These are phyloP conservation scores for Agelas oroides DNA, from an alignment of 37 sponge, comb jelly and placozoan species.

Conservation along the genomic window DNA sequence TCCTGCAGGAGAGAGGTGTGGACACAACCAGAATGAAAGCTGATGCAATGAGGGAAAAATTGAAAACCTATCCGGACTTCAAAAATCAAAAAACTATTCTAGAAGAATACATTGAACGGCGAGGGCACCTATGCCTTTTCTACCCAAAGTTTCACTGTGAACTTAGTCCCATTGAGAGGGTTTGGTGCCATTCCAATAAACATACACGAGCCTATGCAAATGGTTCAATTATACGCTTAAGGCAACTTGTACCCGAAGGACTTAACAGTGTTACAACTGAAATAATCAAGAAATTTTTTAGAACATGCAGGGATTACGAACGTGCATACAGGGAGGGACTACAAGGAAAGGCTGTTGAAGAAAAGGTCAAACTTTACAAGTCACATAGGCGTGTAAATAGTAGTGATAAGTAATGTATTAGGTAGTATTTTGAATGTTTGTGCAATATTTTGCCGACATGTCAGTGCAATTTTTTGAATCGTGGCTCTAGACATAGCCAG, in stretches of 20 bases:
- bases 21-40: too few species aligned
- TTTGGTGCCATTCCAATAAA: background rate
- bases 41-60: too few species aligned
- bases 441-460: too few species aligned
- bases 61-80: too few species aligned
- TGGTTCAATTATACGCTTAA: background rate
- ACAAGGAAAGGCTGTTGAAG: slow-evolving; percentile 9
- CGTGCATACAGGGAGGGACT: slow-evolving; percentile 12
- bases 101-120: slow-evolving; percentile 14
- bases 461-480: too few species aligned
- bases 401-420: too few species aligned
- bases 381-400: slow-evolving; percentile 31
- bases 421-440: background rate
- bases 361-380: slow-evolving; percentile 13
- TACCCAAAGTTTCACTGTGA: background rate
- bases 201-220: background rate
- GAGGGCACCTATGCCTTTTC: background rate
- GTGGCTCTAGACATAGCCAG: too few species aligned
- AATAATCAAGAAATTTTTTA: slow-evolving; percentile 25
- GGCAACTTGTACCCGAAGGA: slow-evolving; percentile 11
- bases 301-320: slow-evolving; percentile 21
- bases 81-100: too few species aligned
- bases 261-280: background rate
- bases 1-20: too few species aligned
- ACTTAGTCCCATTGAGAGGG: background rate